phyloP scores from a whole-genome alignment of 2,888 invertebrate genomes.

The Ophion obscuratus region DNA sequence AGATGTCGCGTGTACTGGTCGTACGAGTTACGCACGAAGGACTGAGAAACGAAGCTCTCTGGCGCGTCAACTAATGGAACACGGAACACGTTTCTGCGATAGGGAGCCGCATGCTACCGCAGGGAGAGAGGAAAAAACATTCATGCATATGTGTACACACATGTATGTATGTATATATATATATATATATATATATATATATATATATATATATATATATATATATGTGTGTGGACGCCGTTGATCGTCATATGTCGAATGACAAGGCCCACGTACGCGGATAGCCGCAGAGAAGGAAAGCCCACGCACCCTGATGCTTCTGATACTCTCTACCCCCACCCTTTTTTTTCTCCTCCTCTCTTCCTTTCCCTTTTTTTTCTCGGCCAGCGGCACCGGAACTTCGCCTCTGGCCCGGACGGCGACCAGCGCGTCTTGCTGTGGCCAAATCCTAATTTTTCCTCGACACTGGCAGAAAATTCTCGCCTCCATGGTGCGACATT shows the following conservation, averaged over 20 bases:
- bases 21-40: constrained; percentile 66
- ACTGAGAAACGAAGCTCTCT: constrained; percentile 63
- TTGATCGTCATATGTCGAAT: constrained; percentile 28
- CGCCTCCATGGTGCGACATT: background rate
- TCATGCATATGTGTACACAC: constrained; percentile 1
- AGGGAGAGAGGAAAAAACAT: constrained; percentile 26
- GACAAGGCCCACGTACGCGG: constrained; percentile 54
- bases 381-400: constrained; percentile 38
- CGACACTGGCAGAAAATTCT: constrained; percentile 12
- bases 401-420: constrained; percentile 21
- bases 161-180: background rate
- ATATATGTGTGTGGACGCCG: background rate
- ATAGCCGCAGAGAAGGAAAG: constrained; percentile 38
- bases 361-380: constrained; percentile 19
- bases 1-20: constrained; percentile 44
- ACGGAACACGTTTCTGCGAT: constrained; percentile 55
- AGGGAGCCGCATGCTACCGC: constrained; percentile 15
- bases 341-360: constrained; percentile 31
- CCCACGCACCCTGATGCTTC: constrained; percentile 52
- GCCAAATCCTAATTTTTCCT: constrained; percentile 34
- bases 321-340: constrained; percentile 4
- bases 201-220: too few relatives aligned
- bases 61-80: constrained; percentile 31
- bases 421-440: constrained; percentile 21
- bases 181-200: too few relatives aligned